These are phyloP conservation scores for Sapajus apella DNA, from an alignment of 2,113 vertebrate species.

Conservation along the genomic window DNA sequence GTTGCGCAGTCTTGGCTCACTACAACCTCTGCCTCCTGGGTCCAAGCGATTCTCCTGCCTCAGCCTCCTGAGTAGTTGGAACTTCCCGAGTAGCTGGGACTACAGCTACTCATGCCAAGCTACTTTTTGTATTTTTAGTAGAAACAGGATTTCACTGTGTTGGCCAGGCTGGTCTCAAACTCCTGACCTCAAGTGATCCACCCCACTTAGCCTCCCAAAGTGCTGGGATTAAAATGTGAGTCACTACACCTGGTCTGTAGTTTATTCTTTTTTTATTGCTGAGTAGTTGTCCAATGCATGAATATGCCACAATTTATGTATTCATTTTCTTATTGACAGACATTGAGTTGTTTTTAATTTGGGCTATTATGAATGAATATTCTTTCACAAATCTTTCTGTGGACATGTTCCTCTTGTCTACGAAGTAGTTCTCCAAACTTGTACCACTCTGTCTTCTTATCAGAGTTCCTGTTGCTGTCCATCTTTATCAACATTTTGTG, in stretches of 20 bases:
- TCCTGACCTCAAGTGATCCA: background rate
- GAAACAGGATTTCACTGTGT: background rate
- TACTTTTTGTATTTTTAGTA: background rate
- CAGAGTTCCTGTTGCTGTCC: background rate
- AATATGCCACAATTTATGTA: background rate
- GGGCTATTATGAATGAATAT: background rate
- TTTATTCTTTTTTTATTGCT: background rate
- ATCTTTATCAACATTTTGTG: background rate
- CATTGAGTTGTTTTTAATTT: background rate
- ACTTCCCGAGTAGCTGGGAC: background rate
- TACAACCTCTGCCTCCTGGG: background rate
- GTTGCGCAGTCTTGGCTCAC: background rate
- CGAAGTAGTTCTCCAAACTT: background rate
- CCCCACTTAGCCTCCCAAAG: background rate
- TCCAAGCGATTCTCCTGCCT: background rate
- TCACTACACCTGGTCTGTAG: background rate
- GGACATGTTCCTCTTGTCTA: too few species aligned
- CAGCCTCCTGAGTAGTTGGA: background rate
- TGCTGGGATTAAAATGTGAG: background rate
- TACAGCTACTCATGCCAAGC: background rate
- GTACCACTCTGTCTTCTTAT: background rate
- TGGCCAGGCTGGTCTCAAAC: background rate
- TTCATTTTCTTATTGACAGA: background rate
- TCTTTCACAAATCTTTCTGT: background rate
- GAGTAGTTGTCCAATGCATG: background rate